Percentiles rank a stretch among this genome's conserved stretches.
Evolutionary conservation across 2,888 invertebrate genomes (phyloP).

Genomic region (Zootermopsis nevadensis): DNA sequence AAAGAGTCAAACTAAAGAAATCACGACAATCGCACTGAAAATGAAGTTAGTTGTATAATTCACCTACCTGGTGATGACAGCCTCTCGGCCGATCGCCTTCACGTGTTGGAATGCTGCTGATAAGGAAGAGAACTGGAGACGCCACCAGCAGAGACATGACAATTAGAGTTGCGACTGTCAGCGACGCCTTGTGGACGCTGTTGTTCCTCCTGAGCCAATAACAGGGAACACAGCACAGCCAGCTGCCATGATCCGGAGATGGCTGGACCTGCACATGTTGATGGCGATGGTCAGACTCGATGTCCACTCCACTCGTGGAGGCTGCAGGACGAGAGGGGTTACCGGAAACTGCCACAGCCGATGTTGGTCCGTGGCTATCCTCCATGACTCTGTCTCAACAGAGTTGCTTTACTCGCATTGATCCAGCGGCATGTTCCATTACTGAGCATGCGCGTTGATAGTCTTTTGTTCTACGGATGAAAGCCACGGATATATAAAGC

Average conservation of each 20-base stretch:
- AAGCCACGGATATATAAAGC: neutral
- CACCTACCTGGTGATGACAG: slow-evolving; percentile 58
- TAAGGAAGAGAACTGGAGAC: slow-evolving; percentile 70
- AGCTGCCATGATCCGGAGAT: slow-evolving; percentile 60
- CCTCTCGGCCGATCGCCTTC: slow-evolving; percentile 56
- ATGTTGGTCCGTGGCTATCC: neutral
- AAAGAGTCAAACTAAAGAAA: no score
- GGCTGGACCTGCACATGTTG: neutral
- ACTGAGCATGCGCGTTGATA: neutral
- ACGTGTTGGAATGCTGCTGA: slow-evolving; percentile 63
- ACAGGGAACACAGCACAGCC: slow-evolving; percentile 72
- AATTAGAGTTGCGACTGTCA: slow-evolving; percentile 70
- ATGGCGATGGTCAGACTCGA: neutral
- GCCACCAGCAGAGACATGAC: slow-evolving; percentile 71
- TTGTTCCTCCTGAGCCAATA: slow-evolving; percentile 68
- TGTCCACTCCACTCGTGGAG: neutral
- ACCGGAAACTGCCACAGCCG: neutral
- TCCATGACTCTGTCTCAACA: neutral
- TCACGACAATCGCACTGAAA: no score
- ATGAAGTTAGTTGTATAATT: no score
- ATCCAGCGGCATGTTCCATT: slow-evolving; percentile 5
- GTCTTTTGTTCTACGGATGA: neutral
- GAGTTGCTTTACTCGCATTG: slow-evolving; percentile 3
- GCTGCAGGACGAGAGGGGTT: neutral
- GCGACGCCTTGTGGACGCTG: slow-evolving; percentile 70